Base-by-base conservation (phyloP, 2,797 vertebrate species). In the Microcaecilia unicolor region DNA sequence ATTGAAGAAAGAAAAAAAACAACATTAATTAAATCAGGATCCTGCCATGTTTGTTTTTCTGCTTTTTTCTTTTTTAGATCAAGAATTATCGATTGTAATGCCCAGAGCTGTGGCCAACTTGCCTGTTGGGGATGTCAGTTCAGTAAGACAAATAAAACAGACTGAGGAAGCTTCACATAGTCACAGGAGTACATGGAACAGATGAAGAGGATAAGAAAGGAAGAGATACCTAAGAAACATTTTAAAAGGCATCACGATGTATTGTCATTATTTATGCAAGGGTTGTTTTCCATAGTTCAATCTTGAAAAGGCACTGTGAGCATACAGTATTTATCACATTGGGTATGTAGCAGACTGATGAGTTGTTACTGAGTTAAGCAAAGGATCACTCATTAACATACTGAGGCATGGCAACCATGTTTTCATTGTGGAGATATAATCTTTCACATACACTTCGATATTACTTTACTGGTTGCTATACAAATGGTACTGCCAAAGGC, bases 331-430 rank as follows among this genome's bases (percentile, higher is more conserved):
- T 60, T 36, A 14, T 50, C 32, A 10, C 18, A 48, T 56, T 52
- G 58, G 67, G 65, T 59, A 67, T 52, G 24, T 37, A 57, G 29
- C 4, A 2, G 14, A 22, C 67, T 64, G 56, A 58, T 65, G 52
- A 58, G 51, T 45, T 55, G 44, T 32, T 51, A 37, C 37, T 30
- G 26, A 28, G 24, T 28, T 47, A 43, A 51, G 34, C 49, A 41
- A 40, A 44, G 3, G 5, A 15, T 42, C 5, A 24, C 34, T 29
- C 22, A 48, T 49, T 35, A 56, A 58, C 59, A 59, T 28, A 42
- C 4, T 25, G 34, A 55, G 40, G 51, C 64, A 50, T 34, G 43
- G 37, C 13, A 18, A 24, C 28, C 57, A 35, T 28, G 51, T 50
- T 59, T 34, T 12, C 28, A 12, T 22, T 22, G 14, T 32, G 29